Base-by-base conservation (phyloP, 23 tunicate genomes). In the Botrylloides violaceus region DNA sequence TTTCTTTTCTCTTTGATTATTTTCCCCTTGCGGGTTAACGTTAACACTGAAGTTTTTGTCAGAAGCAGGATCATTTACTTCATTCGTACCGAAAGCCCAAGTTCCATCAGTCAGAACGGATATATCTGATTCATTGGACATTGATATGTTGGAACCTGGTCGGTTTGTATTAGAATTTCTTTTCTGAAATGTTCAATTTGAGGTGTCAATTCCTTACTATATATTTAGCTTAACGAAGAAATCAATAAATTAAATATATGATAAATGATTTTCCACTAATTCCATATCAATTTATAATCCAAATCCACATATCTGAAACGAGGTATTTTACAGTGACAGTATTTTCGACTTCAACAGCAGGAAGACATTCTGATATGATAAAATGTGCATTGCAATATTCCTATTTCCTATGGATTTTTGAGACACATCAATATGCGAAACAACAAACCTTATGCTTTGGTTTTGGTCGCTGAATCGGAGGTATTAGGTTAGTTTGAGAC, bases 401-500 rank as follows among this genome's bases (percentile, higher is more conserved):
- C n/a, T 47, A 47, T 47, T 47, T 12, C 18, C 55, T 47, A 47
- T 47, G 12, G 55, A 47, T 12, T 47, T 47, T 47, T 47, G 55
- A 18, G 55, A 18, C 55, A 12, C 12, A 47, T 47, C 18, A 47
- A 47, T 47, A 47, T 18, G 18, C 12, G 55, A 12, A 12, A 59
- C 27, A 59, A 12, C 38, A 19, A 25, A 68, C 74, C 74, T 68
- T 68, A 9, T 9, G 26, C n/a, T 68, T 68, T 6, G 5, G 25
- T 25, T 68, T 68, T 0, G 25, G 15, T 68, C 37, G 36, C 57
- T 68, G 74, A 20, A 43, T 15, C 19, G 57, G 0, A n/a, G 30
- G 30, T 0, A 68, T 68, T 63, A 63, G 32, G 30, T 47, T 22
- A 19, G 76, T 29, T 60, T 80, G 94, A 30, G 84, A 79, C 74